Evolutionary conservation across 2,113 vertebrate genomes (phyloP).

Genomic region (Toxotes jaculatrix): DNA sequence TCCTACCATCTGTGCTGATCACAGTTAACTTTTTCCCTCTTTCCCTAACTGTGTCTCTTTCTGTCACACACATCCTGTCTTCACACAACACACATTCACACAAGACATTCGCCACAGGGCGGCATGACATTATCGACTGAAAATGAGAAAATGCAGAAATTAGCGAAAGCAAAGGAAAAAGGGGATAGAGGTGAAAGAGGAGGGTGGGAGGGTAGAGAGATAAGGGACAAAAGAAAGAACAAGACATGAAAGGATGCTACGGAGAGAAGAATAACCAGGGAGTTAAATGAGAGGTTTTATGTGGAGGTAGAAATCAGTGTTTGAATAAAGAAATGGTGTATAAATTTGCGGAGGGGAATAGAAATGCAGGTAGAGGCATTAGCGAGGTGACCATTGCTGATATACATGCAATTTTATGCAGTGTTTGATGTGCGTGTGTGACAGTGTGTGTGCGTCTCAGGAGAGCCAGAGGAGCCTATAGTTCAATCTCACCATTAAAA

Average conservation of each 20-base stretch:
- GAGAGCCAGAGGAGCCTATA: constrained; percentile 43
- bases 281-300: constrained; percentile 8
- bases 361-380: constrained; percentile 26
- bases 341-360: background rate
- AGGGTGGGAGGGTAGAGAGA: constrained; percentile 4
- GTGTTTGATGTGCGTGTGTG: constrained; percentile 48
- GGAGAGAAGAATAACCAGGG: constrained; percentile 21
- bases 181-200: constrained; percentile 1
- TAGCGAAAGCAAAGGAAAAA: background rate
- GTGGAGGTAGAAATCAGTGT: constrained; percentile 1
- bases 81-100: constrained; percentile 35
- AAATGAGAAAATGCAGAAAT: constrained; percentile 45
- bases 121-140: constrained; percentile 38
- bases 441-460: constrained; percentile 37
- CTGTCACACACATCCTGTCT: constrained; percentile 33
- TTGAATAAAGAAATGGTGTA: constrained; percentile 19
- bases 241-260: constrained; percentile 7
- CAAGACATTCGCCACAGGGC: constrained; percentile 43
- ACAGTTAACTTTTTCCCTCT: constrained; percentile 56
- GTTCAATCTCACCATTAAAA: constrained; percentile 69
- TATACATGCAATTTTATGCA: constrained; percentile 37
- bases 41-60: background rate
- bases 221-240: constrained; percentile 32
- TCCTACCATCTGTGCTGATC: constrained; percentile 77
- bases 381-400: constrained; percentile 32